Evolutionary conservation across 2,888 invertebrate species (phyloP).

Genomic region (Pheosia tremula): DNA sequence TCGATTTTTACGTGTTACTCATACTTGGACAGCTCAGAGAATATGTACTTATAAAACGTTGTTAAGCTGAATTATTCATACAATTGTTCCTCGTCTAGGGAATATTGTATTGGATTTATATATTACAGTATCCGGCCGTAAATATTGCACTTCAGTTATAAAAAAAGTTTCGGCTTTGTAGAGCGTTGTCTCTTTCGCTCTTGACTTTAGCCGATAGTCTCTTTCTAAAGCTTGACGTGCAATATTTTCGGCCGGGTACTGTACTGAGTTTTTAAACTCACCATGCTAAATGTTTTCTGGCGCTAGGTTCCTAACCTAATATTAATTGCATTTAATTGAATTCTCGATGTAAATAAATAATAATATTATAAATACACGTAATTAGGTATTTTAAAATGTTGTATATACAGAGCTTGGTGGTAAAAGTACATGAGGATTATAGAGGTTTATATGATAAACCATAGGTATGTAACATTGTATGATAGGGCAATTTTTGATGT

Average conservation of each 20-base stretch:
- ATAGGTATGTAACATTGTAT: conserved; percentile 55
- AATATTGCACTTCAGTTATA: too few species aligned
- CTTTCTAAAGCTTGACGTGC: too few species aligned
- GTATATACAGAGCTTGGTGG: conserved; percentile 64
- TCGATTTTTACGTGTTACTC: too few species aligned
- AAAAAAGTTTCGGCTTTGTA: too few species aligned
- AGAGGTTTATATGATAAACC: conserved; percentile 79
- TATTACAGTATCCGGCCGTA: too few species aligned
- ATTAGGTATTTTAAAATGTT: conserved; percentile 45
- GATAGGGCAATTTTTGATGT: conserved; percentile 62
- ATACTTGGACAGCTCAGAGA: too few species aligned
- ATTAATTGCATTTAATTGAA: conserved; percentile 59
- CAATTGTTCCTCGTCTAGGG: background rate
- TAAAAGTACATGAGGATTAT: conserved; percentile 58
- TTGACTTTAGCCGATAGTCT: too few species aligned
- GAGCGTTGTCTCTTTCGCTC: too few species aligned
- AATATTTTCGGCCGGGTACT: too few species aligned
- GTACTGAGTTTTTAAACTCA: conserved; percentile 20
- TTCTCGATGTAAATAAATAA: conserved; percentile 50
- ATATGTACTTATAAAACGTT: too few species aligned
- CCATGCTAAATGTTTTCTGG: conserved; percentile 32
- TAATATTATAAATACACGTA: conserved; percentile 27
- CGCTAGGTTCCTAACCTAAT: conserved; percentile 35
- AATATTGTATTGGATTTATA: background rate
- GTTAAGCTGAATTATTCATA: background rate